Evolutionary conservation across 2,797 vertebrate species (phyloP).

Genomic region (Myiothlypis chrysogaster): DNA sequence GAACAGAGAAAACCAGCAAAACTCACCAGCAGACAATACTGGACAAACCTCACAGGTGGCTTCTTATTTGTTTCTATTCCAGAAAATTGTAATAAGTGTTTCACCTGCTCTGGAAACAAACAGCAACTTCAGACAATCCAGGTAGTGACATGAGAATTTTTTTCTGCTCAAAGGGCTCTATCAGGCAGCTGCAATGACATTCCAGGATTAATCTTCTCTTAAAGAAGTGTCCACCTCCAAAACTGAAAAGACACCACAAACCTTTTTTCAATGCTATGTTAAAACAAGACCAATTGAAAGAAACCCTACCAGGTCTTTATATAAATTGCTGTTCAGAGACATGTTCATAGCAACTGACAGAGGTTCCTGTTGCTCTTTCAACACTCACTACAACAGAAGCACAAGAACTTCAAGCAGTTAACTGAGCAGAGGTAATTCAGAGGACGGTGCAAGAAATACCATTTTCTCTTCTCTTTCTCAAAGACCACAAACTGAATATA

Average conservation of each 20-base stretch:
- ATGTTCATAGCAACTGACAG: not conserved
- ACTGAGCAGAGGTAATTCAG: not conserved
- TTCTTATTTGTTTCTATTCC: not conserved
- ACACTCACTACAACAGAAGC: not conserved
- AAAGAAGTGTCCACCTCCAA: not conserved
- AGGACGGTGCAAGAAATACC: accelerated
- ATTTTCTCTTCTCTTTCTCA: not conserved
- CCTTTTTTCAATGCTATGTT: not conserved
- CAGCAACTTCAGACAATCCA: not conserved
- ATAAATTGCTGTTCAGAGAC: not conserved
- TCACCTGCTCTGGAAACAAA: not conserved
- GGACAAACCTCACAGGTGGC: not conserved
- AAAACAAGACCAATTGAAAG: not conserved
- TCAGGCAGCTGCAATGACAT: not conserved
- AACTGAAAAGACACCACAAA: not conserved
- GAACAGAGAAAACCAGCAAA: not conserved
- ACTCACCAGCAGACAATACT: not conserved
- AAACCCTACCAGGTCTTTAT: not conserved
- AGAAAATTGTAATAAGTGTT: not conserved
- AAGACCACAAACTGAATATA: not conserved
- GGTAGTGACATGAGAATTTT: not conserved
- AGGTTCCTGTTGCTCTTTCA: not conserved
- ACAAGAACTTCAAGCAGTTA: not conserved
- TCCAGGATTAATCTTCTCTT: not conserved
- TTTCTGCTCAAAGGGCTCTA: not conserved